Percentiles rank a stretch among this genome's conserved stretches.
These are phyloP conservation scores for Calephelis nemesis DNA, from an alignment of 1,140 invertebrate genomes.

Conservation along the genomic window DNA sequence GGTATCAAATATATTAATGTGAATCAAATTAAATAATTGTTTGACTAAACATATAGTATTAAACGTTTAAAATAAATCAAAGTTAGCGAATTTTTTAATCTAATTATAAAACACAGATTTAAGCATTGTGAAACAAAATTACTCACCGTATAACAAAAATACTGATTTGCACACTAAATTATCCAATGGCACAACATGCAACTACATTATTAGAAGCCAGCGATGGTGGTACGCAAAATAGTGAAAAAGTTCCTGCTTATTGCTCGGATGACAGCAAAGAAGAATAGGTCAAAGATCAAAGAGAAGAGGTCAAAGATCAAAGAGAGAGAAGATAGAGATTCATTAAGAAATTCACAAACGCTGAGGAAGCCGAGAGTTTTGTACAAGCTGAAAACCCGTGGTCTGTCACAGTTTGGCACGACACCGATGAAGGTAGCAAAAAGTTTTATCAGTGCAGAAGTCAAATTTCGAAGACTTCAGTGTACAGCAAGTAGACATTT, in stretches of 20 bases:
- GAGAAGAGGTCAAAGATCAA: not conserved
- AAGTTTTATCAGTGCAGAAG: slow-evolving; percentile 20
- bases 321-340: too few species aligned
- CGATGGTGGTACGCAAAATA: slow-evolving; percentile 19
- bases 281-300: not conserved
- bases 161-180: slow-evolving; percentile 21
- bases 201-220: slow-evolving; percentile 14
- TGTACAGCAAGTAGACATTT: slow-evolving; percentile 18
- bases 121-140: slow-evolving; percentile 21
- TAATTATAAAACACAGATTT: not conserved
- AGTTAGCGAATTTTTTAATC: slow-evolving; percentile 2
- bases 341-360: slow-evolving; percentile 12
- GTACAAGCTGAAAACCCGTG: slow-evolving; percentile 9
- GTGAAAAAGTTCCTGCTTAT: slow-evolving; percentile 16
- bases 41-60: slow-evolving; percentile 10
- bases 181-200: not conserved
- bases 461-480: slow-evolving; percentile 18
- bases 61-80: slow-evolving; percentile 19
- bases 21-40: slow-evolving; percentile 1
- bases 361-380: slow-evolving; percentile 7
- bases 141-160: slow-evolving; percentile 19
- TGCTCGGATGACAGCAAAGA: slow-evolving; percentile 12
- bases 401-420: slow-evolving; percentile 17
- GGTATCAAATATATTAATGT: slow-evolving; percentile 16
- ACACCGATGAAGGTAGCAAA: not conserved